Evolutionary conservation across 2,888 invertebrate species (phyloP), one percentile per base, ranked within the genome.

Genomic region (Caenorhabditis sp.): DNA sequence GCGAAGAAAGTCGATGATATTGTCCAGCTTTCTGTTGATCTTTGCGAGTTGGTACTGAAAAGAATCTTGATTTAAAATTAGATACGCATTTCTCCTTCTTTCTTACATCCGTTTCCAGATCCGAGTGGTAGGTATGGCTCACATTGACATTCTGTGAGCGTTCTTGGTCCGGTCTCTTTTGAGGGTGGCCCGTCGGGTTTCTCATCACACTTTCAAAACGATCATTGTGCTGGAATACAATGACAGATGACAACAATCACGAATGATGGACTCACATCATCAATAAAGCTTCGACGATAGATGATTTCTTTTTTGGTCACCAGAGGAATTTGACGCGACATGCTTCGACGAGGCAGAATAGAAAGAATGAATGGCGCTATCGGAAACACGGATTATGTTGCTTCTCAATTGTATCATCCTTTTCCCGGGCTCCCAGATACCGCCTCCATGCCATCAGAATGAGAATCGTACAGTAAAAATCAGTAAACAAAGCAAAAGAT

Each of bases 221-320:
- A 22, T 63, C 62, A 52, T 75, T 70, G 17, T 75, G 74, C 74
- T 70, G 48, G 37, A 66, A 39, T 58, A 7, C 9, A 48, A 17
- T 41, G 13, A 30, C 6, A 11, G 15, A 32, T 20, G 17, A 15
- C n/a, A 63, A 7, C 9, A 48, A 17, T 41, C 13, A 30, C 6
- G 15, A 24, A 32, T 20, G 17, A 15, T 8, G 32, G 22, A 75
- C 70, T 59, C 7, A 77, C 77, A 37, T 65, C 48, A 43, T 77
- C 71, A 39, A 77, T 53, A 41, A 59, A 77, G n/a, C 59, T 71
- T 30, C 65, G 45, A 35, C 65, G 58, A 22, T 77, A 77, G 55
- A 77, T 72, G 22, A 77, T 72, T 32, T 77, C 77, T 22, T 72
- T 77, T 37, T 68, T 68, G 20, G 58, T 59, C 9, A 77, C 61